Base-by-base conservation (phyloP, 1,140 invertebrate genomes). In the Trichomalopsis sarcophagae region DNA sequence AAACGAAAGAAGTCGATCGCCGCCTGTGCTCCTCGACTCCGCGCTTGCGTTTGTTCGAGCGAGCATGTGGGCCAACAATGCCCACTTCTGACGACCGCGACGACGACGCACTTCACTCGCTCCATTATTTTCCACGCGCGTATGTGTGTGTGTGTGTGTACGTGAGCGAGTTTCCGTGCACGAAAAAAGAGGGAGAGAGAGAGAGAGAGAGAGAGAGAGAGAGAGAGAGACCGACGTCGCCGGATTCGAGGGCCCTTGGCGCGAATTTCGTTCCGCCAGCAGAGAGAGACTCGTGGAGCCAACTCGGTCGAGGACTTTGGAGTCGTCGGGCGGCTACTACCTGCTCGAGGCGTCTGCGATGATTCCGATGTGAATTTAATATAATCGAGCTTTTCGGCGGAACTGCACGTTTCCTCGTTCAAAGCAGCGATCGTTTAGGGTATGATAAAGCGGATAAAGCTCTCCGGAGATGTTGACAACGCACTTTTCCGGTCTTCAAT, bases 41-140 rank as follows among this genome's bases (percentile, higher is more conserved):
- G 90, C 89, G 89, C 33, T 36, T 36, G 33, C 88, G 88, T 68
- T 79, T 68, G 77, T 90, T 89, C 88, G 90, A 91, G 87, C 88
- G 89, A 91, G 90, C 91, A 92, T 92, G 91, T 92, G 91, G 91
- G 91, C 91, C 91, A 91, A 92, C 91, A 92, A 92, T 92, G 91
- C 88, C 91, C 90, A 91, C 90, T 91, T 90, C 89, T 83, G 40
- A 17, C 44, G 86, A 86, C 75, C 87, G 87, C 87, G 88, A 89
- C 88, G 88, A 87, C 90, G 89, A 90, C 89, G 90, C 89, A 91
- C 91, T 91, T 91, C 89, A 91, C 90, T 91, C 81, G 87, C 40
- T 88, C 89, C 88, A 91, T 91, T 91, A 90, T 90, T 90, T 87
- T 69, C 47, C 55, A 13, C 27, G 50, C 84, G 85, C 82, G 86